Conservation (phyloP, 2,113 vertebrate genomes). For the Aptenodytes patagonicus region DNA sequence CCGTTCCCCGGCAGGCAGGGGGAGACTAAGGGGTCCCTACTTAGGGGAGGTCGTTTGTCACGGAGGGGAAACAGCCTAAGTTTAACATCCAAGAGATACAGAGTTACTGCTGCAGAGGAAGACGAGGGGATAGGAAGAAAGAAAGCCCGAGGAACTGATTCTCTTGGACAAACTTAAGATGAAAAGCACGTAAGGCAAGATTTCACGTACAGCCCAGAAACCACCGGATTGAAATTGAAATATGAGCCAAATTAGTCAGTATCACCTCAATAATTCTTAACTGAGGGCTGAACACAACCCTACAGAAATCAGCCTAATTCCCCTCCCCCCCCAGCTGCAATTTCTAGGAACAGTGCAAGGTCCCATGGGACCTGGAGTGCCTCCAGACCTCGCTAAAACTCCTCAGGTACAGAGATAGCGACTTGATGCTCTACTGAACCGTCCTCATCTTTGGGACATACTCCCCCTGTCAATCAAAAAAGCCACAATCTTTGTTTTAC, state of each 20-base stretch:
- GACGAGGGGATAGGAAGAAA: rapidly evolving
- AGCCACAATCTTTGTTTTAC: neutral
- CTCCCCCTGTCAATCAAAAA: neutral
- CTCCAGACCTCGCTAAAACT: too few species aligned
- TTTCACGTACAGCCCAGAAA: neutral
- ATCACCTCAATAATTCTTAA: neutral
- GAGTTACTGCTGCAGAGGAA: neutral
- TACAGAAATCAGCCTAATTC: neutral
- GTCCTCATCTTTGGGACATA: rapidly evolving
- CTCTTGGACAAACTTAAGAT: too few species aligned
- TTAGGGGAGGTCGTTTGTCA: neutral
- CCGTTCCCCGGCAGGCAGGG: neutral
- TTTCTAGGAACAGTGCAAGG: neutral
- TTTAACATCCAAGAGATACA: rapidly evolving
- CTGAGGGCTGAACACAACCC: too few species aligned
- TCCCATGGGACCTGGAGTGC: rapidly evolving
- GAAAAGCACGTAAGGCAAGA: neutral
- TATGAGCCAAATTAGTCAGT: neutral
- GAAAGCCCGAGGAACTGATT: rapidly evolving
- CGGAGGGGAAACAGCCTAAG: rapidly evolving
- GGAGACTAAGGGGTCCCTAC: rapidly evolving
- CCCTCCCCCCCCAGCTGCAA: rapidly evolving
- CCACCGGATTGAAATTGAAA: neutral
- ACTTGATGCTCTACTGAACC: rapidly evolving
- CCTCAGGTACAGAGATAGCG: too few species aligned